These are phyloP conservation scores for Rotaria sp. DNA, from an alignment of 2,888 invertebrate species.

Conservation along the genomic window DNA sequence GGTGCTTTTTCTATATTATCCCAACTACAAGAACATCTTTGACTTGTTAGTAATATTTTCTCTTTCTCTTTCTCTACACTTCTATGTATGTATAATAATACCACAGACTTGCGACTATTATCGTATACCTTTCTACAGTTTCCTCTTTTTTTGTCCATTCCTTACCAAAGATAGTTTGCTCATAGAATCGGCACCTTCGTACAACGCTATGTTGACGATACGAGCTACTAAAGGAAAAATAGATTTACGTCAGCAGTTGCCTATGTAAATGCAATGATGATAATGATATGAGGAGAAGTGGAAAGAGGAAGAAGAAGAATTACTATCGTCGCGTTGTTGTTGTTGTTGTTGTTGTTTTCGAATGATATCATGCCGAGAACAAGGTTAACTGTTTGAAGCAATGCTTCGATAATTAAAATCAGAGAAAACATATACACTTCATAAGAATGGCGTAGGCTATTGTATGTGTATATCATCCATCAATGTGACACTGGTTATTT, in stretches of 20 bases:
- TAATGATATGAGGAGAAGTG: not conserved
- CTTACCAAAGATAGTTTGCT: not conserved
- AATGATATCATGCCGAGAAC: not conserved
- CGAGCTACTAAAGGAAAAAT: not conserved
- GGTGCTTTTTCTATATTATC: not conserved
- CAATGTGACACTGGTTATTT: not conserved
- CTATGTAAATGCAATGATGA: not conserved
- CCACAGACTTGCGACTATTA: not conserved
- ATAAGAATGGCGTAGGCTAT: not conserved
- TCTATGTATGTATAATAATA: not conserved
- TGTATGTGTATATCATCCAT: not conserved
- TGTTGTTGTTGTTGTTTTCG: not conserved
- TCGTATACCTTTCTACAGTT: not conserved
- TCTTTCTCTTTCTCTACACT: not conserved
- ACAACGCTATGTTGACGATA: not conserved
- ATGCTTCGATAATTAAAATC: not conserved
- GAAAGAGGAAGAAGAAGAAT: not conserved
- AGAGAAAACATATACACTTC: not conserved
- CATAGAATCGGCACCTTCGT: not conserved
- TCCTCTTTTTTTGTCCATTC: not conserved
- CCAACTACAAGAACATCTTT: not conserved
- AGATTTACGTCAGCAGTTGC: not conserved
- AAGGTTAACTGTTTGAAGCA: not conserved
- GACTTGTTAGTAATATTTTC: not conserved
- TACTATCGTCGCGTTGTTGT: not conserved